Percentiles rank a stretch among this genome's conserved stretches.
Conservation (phyloP, 2,113 vertebrate genomes). For the Indri indri region DNA sequence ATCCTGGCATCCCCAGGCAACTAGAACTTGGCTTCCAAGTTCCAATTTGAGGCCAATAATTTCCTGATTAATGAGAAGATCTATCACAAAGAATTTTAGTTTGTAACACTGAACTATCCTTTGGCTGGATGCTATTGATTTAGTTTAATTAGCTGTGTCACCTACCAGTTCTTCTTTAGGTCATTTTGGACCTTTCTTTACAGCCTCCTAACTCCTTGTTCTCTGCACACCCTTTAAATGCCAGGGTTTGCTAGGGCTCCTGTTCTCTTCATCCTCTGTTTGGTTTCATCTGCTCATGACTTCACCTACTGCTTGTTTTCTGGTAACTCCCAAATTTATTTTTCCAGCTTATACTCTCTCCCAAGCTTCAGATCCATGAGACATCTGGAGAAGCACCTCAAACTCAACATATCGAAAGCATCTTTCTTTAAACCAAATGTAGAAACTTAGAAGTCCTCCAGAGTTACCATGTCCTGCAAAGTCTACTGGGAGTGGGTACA, state of each 20-base stretch:
- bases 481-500: neutral
- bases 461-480: neutral
- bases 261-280: neutral
- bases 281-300: neutral
- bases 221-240: neutral
- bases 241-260: neutral
- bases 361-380: neutral
- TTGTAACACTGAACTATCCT: neutral
- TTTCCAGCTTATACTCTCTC: neutral
- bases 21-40: neutral
- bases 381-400: neutral
- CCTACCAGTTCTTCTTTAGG: neutral
- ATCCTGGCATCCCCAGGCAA: neutral
- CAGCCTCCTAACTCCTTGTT: neutral
- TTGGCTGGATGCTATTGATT: neutral
- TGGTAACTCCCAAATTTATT: neutral
- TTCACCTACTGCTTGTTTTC: neutral
- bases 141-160: neutral
- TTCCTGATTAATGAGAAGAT: neutral
- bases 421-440: neutral
- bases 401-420: neutral
- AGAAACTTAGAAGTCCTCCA: neutral
- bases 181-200: neutral
- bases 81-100: neutral
- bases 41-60: neutral